Base-by-base conservation (phyloP, 2,797 vertebrate species). In the Parauchenoglanis punctatus region DNA sequence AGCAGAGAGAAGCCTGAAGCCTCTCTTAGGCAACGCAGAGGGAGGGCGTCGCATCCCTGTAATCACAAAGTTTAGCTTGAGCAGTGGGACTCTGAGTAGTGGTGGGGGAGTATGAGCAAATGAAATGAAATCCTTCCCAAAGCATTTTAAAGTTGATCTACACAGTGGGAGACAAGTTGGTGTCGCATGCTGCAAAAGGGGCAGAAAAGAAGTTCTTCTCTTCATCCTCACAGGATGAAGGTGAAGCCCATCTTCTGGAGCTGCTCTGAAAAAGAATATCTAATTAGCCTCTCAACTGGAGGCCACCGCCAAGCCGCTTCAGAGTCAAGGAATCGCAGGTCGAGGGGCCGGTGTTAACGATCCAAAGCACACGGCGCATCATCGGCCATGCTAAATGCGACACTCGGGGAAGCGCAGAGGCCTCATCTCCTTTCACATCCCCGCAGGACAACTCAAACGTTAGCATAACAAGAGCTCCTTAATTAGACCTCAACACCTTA, bases 401-500 rank as follows among this genome's bases (percentile, higher is more conserved):
- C 54, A 54, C 58, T 85, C 68, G 68, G 83, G 85, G 88, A 28
- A 80, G 20, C 35, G 56, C 5, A 31, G 95, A 95, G 95, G 94
- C 94, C 87, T 95, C 95, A 23, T 83, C 85, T 81, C 92, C 91
- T 88, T 77, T 58, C 83, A 54, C 77, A 88, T 88, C 87, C 87
- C 88, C 93, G 95, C 94, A 95, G 95, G 95, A 96, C 82, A 72
- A 80, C 89, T 91, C 93, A 96, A 96, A 96, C 95, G 96, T 98
- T 98, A 98, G 98, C 91, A 86, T 95, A 95, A 96, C 96, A 96
- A 97, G 96, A 97, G 97, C 94, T 96, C 90, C 97, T 97, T 99
- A 99, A 99, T 98, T 99, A 98, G 97, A 97, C 97, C 97, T 98
- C 96, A 98, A 97, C 98, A 98, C 97, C 98, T 97, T 97, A 98